Evolutionary conservation across 2,888 invertebrate genomes (phyloP).

Genomic region (Laspeyria flexula): DNA sequence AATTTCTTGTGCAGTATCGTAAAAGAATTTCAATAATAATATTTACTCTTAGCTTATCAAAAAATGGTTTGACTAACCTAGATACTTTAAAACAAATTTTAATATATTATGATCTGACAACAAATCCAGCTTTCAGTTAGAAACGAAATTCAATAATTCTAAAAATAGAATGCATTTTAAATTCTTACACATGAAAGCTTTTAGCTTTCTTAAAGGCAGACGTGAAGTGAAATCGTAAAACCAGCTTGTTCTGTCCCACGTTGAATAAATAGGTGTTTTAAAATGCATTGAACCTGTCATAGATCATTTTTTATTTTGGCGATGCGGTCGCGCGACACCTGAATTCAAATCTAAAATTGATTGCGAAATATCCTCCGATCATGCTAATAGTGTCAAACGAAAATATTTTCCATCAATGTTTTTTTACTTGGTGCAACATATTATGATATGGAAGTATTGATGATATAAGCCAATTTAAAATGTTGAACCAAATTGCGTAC

Average conservation of each 20-base stretch:
- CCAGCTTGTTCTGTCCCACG: background rate
- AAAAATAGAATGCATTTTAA: background rate
- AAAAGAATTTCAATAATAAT: too few species aligned
- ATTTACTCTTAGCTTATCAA: too few species aligned
- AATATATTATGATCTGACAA: too few species aligned
- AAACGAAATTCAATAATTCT: background rate
- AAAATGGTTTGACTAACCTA: too few species aligned
- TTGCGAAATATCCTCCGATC: background rate
- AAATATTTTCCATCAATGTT: background rate
- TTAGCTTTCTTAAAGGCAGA: background rate
- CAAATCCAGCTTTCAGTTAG: background rate
- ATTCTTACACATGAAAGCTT: background rate
- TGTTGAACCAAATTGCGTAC: too few species aligned
- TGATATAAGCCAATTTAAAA: too few species aligned
- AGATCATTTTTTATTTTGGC: conserved; percentile 8
- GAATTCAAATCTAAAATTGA: conserved; percentile 12
- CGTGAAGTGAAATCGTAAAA: conserved; percentile 3
- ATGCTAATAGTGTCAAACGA: background rate
- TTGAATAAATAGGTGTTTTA: conserved; percentile 8
- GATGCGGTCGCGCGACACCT: background rate
- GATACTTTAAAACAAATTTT: too few species aligned
- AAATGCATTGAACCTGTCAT: conserved; percentile 10
- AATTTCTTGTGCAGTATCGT: too few species aligned
- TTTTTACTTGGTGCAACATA: background rate
- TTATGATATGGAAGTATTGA: too few species aligned